Conservation (phyloP, 2,888 invertebrate species). For the Chrysina gloriosa region DNA sequence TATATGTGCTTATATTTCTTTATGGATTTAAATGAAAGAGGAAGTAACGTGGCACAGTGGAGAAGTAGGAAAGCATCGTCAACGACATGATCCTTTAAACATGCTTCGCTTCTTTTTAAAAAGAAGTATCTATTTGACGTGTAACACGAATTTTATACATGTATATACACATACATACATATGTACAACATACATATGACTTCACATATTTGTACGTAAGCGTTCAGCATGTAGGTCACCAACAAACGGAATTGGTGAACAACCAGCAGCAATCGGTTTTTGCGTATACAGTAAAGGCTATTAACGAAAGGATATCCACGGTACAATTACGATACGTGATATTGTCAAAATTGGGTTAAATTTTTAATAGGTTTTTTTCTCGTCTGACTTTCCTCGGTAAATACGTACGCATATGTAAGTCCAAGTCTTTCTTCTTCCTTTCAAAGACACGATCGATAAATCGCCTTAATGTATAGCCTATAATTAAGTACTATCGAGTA, state of each 20-base stretch:
- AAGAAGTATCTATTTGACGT: no score
- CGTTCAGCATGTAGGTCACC: slow-evolving; percentile 21
- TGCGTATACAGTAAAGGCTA: slow-evolving; percentile 19
- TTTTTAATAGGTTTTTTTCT: slow-evolving; percentile 15
- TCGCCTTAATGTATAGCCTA: not conserved
- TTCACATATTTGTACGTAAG: not conserved
- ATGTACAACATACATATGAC: not conserved
- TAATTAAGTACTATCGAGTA: not conserved
- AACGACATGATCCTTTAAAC: no score
- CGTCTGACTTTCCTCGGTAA: not conserved
- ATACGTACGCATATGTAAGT: not conserved
- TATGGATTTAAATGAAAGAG: no score
- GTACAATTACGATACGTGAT: slow-evolving; percentile 19
- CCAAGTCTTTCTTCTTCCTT: slow-evolving; percentile 2
- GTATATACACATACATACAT: not conserved
- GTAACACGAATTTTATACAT: no score
- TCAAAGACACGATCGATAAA: not conserved
- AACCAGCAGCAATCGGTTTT: slow-evolving; percentile 13
- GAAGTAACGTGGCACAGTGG: no score
- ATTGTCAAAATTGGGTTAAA: slow-evolving; percentile 30
- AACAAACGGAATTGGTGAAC: slow-evolving; percentile 14
- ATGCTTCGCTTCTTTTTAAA: no score
- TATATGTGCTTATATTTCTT: no score
- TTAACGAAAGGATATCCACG: slow-evolving; percentile 14
- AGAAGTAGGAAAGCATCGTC: no score